Base-by-base conservation (phyloP, 2,113 vertebrate species). In the Oncorhynchus nerka region DNA sequence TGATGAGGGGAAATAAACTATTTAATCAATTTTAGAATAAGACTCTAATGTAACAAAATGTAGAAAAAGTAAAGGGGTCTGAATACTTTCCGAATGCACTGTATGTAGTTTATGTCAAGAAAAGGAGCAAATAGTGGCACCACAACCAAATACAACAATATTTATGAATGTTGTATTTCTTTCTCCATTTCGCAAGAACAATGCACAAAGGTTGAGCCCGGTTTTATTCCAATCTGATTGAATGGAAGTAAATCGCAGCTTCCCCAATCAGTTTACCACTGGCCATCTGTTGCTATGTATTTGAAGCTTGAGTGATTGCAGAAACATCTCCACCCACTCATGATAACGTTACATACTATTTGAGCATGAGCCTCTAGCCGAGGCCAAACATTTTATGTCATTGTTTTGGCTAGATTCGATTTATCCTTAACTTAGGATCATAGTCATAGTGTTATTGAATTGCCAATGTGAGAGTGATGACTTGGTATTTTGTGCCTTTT, bases 221-320 rank as follows among this genome's bases (percentile, higher is more conserved):
- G n/a, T 39, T 20, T 68, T 22, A 34, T 32, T 68, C 32, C 15
- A 16, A 68, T 78, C 51, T 75, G 39, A 82, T 82, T 72, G 55
- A 34, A 28, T 12, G 51, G 7, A 16, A 57, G 67, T 71, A 71
- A 61, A 22, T 22, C 26, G 57, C 48, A 68, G 51, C 12, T 20
- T 57, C 66, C 75, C 65, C 67, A 70, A 70, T 75, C 78, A 62
- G 62, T 74, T 73, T 75, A 81, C 66, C 71, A 83, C 57, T 34
- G 64, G 51, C 79, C 79, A 81, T 84, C 83, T 81, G 74, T 48
- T 64, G 67, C 49, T 72, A 65, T 81, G 78, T 73, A 70, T 79
- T 80, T 78, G 72, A 74, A 68, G 32, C 45, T 64, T 48, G 62
- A 68, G 72, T 74, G 75, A 79, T 76, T 66, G 66, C 26, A 71